Evolutionary conservation across 2,797 vertebrate species (phyloP), one percentile per base, ranked within the genome.

Genomic region (Mycteria americana): DNA sequence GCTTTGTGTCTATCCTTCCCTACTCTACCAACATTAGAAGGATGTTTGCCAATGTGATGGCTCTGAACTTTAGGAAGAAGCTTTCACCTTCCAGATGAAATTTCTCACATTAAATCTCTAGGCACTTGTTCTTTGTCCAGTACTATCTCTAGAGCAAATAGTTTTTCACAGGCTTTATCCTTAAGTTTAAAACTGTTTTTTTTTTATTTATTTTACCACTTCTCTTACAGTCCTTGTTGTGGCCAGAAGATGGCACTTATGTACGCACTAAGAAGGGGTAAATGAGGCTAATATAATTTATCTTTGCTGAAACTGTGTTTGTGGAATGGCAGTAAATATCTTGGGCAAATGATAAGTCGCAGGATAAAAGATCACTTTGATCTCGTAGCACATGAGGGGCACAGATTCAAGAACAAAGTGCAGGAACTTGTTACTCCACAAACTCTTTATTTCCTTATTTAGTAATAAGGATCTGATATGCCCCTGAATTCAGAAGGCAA

Each of bases 221-320:
- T 43, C 3, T 74, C 14, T 24, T 21, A 18, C 45, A 54, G 27
- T 88, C 35, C 45, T 65, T 18, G 35, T 46, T 28, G 53, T 25
- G 67, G 51, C 93, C 97, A 92, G 90, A 51, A 97, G 97, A 65
- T 96, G 97, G 95, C 97, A 50, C 93, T 85, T 65, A 80, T 83
- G 88, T 74, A 96, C 83, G 4, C 57, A 7, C 22, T 59, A 93
- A 88, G 50, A 74, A 78, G 33, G 10, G 14, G 2, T 5, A 37
- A 30, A 25, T 2, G 18, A 4, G 7, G 13, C 3, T 62, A 8
- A 7, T 13, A 0, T 8, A 8, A 3, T 13, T 78, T 25, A 7
- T 54, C 22, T 50, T 31, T 6, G 45, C 35, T 33, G 37, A 54
- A 67, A 22, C 35, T 10, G 3, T 10, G n/a, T 21, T 46, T 39